Conservation (phyloP, 1,140 invertebrate species). For the Dinoponera quadriceps region DNA sequence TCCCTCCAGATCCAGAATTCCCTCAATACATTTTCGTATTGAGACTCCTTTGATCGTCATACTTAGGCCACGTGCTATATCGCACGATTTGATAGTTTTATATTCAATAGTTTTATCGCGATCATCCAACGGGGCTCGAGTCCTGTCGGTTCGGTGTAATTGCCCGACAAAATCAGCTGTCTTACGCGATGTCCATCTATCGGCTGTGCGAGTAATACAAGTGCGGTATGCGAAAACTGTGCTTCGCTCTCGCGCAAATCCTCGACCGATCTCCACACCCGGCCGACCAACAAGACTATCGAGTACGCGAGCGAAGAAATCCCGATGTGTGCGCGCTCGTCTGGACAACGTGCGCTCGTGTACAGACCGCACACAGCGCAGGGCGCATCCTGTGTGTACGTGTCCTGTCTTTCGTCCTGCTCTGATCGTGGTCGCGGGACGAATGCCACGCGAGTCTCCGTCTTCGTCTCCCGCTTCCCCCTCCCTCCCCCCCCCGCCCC, state of each 20-base stretch:
- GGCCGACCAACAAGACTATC: slow-evolving; percentile 25
- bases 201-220: background rate
- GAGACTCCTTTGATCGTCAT: background rate
- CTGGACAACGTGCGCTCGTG: slow-evolving; percentile 11
- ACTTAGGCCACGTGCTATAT: background rate
- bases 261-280: slow-evolving; percentile 32
- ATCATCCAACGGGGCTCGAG: background rate
- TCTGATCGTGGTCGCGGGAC: slow-evolving; percentile 69
- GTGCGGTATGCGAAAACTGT: background rate
- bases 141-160: slow-evolving; percentile 9
- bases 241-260: slow-evolving; percentile 14
- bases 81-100: slow-evolving; percentile 1
- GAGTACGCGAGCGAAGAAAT: slow-evolving; percentile 41
- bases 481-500: slow-evolving; percentile 33
- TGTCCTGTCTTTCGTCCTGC: slow-evolving; percentile 65
- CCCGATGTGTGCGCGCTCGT: slow-evolving; percentile 1
- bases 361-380: background rate
- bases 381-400: slow-evolving; percentile 7
- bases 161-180: slow-evolving; percentile 21
- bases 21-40: background rate
- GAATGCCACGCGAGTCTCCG: slow-evolving; percentile 69
- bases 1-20: background rate
- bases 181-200: background rate
- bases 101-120: background rate
- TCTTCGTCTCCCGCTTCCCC: slow-evolving; percentile 67